Conservation (phyloP, 2,113 vertebrate species). For the Atrichornis clamosus region DNA sequence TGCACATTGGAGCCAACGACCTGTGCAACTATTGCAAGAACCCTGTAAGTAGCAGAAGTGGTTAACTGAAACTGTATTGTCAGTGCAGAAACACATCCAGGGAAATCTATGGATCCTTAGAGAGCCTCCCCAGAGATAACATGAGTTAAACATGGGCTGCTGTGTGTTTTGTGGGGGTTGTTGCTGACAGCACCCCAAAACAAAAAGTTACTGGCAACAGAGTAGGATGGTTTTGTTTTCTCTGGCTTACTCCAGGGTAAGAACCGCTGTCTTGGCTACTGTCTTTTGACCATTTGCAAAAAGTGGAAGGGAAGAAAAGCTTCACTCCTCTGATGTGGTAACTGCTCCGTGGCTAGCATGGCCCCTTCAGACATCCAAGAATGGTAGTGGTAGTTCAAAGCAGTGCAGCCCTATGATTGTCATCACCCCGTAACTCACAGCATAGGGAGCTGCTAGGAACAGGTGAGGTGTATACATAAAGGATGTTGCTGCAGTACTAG, state of each 20-base stretch:
- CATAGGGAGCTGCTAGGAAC: neutral
- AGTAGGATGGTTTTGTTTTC: neutral
- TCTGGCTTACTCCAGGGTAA: neutral
- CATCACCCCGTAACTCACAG: neutral
- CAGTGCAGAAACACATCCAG: neutral
- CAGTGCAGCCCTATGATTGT: neutral
- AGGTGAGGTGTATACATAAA: neutral
- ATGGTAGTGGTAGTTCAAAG: neutral
- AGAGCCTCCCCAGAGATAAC: neutral
- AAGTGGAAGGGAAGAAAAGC: neutral
- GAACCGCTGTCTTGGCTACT: neutral
- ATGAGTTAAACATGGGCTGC: neutral
- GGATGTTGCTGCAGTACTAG: neutral
- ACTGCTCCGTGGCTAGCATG: neutral
- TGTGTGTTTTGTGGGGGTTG: neutral
- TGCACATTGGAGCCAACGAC: conserved; percentile 84
- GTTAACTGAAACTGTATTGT: neutral
- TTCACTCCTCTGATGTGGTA: neutral
- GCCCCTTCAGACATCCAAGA: neutral
- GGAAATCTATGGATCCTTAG: neutral
- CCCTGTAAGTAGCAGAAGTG: conserved; percentile 72
- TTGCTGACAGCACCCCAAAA: neutral
- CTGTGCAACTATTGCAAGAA: conserved; percentile 86
- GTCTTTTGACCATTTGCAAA: neutral
- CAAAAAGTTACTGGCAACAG: neutral